phyloP scores from a whole-genome alignment of 2,113 vertebrate genomes.

The Callospermophilus lateralis region DNA sequence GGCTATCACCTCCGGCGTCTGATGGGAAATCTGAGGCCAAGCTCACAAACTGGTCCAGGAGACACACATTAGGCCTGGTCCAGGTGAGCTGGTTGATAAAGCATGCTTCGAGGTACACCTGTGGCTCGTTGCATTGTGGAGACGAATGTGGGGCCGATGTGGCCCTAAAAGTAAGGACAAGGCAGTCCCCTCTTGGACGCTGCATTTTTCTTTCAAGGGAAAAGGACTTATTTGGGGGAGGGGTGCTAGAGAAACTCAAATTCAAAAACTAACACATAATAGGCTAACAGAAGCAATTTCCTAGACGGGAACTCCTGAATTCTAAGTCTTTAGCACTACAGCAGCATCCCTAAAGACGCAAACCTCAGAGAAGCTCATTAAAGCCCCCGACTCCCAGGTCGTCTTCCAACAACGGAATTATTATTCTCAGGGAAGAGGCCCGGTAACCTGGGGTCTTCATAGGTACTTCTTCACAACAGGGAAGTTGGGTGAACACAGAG shows the following conservation, averaged over 20 bases:
- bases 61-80: too few species aligned
- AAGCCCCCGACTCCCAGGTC: neutral
- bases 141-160: accelerated
- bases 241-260: neutral
- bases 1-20: neutral
- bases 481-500: neutral
- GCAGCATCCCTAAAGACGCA: neutral
- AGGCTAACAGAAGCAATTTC: neutral
- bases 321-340: neutral
- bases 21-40: too few species aligned
- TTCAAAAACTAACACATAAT: neutral
- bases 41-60: too few species aligned
- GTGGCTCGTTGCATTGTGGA: neutral
- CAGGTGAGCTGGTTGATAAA: neutral
- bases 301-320: neutral
- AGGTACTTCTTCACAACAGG: neutral
- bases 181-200: neutral
- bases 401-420: neutral
- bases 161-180: neutral
- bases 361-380: neutral
- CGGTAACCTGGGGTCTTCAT: neutral
- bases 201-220: neutral
- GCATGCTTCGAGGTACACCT: neutral
- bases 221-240: neutral
- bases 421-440: neutral